Conservation (phyloP, 2,888 invertebrate genomes). For the Tipula confusa region DNA sequence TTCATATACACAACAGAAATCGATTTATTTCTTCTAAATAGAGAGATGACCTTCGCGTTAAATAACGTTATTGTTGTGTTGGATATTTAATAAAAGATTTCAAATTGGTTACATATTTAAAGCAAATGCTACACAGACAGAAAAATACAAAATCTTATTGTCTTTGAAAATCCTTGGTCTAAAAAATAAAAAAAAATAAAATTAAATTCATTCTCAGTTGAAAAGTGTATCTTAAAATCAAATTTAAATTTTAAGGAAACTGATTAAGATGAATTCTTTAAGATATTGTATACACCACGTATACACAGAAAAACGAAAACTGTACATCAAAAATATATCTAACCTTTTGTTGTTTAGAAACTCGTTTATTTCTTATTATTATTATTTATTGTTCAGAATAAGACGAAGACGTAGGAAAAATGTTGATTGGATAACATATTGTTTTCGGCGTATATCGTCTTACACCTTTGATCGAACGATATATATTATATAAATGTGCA, state of each 20-base stretch:
- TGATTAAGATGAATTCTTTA: constrained; percentile 20
- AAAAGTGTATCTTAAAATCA: neutral
- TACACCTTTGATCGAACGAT: constrained; percentile 25
- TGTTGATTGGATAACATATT: constrained; percentile 25
- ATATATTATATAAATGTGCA: neutral
- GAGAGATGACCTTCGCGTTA: neutral
- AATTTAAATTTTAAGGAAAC: constrained; percentile 15
- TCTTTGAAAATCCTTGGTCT: neutral
- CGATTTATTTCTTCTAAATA: neutral
- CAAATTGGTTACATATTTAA: constrained; percentile 3
- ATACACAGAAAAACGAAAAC: neutral
- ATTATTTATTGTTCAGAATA: constrained; percentile 7
- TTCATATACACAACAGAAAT: neutral
- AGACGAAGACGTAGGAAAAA: constrained; percentile 3
- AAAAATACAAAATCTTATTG: neutral
- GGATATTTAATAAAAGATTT: constrained; percentile 7
- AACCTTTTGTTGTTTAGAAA: constrained; percentile 16
- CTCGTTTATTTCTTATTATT: neutral
- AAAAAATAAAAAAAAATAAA: neutral
- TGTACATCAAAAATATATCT: neutral
- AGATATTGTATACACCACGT: neutral
- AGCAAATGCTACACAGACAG: neutral
- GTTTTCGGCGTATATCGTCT: constrained; percentile 25
- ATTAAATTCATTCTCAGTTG: neutral
- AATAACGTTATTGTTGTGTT: neutral